Evolutionary conservation across 2,113 vertebrate species (phyloP).

Genomic region (Steatornis caripensis): DNA sequence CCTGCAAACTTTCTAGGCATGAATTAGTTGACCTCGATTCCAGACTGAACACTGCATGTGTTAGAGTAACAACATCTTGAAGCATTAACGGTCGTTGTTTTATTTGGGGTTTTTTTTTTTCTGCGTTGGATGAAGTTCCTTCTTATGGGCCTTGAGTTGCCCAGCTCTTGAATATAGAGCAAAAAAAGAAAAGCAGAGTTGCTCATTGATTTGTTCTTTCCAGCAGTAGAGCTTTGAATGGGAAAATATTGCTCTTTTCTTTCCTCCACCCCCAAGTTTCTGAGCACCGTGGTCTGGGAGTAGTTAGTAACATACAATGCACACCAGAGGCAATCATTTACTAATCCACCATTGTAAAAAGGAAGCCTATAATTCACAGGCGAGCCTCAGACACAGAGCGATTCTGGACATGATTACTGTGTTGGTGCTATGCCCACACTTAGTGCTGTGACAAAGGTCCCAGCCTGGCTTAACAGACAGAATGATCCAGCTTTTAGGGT

Average conservation of each 20-base stretch:
- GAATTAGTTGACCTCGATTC: background rate
- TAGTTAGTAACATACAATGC: background rate
- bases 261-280: background rate
- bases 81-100: background rate
- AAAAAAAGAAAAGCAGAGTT: background rate
- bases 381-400: background rate
- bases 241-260: background rate
- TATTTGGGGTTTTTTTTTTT: background rate
- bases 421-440: background rate
- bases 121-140: background rate
- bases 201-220: background rate
- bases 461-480: background rate
- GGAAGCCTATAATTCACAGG: background rate
- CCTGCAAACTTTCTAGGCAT: background rate
- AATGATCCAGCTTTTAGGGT: background rate
- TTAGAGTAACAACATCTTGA: background rate
- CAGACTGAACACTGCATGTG: fast-evolving
- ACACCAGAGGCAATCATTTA: background rate
- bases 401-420: background rate
- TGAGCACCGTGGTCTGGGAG: background rate
- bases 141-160: background rate
- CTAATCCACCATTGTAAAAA: background rate
- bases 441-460: background rate
- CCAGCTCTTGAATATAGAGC: background rate
- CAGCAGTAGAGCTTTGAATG: background rate